phyloP scores from a whole-genome alignment of 2,113 vertebrate genomes.

The Grus americana region DNA sequence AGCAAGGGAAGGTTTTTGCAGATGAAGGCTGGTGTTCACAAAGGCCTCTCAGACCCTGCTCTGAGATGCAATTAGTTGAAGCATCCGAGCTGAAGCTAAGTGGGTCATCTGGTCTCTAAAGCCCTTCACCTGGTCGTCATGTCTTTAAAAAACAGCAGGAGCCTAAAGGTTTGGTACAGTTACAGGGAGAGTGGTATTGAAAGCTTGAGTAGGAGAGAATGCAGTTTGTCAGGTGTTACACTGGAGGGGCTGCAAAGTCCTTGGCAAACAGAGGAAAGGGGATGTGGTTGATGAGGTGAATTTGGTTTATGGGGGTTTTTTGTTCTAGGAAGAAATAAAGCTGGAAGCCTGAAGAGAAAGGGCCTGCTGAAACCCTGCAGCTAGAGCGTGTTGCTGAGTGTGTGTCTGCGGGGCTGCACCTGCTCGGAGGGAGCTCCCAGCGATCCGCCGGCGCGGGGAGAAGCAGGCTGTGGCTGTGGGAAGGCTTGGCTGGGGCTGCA shows the following conservation, averaged over 20 bases:
- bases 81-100: not conserved
- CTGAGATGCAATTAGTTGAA: not conserved
- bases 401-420: not conserved
- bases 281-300: slow-evolving; percentile 10
- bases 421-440: not conserved
- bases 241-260: not conserved
- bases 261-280: not conserved
- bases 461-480: not conserved
- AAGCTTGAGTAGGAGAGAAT: not conserved
- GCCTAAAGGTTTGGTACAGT: not conserved
- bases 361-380: not conserved
- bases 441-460: not conserved
- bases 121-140: not conserved
- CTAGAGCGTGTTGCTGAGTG: not conserved
- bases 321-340: slow-evolving; percentile 10
- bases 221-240: not conserved
- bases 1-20: not conserved
- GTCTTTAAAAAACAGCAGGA: not conserved
- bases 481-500: not conserved
- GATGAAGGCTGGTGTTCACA: not conserved
- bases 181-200: not conserved
- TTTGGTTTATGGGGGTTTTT: not conserved
- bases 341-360: not conserved
- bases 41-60: not conserved
- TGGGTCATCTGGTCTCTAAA: not conserved